A percentile compares a stretch with the other conserved stretches of the same genome.
Evolutionary conservation across 2,797 vertebrate genomes (phyloP).

Genomic region (Catostomus latipinnis): DNA sequence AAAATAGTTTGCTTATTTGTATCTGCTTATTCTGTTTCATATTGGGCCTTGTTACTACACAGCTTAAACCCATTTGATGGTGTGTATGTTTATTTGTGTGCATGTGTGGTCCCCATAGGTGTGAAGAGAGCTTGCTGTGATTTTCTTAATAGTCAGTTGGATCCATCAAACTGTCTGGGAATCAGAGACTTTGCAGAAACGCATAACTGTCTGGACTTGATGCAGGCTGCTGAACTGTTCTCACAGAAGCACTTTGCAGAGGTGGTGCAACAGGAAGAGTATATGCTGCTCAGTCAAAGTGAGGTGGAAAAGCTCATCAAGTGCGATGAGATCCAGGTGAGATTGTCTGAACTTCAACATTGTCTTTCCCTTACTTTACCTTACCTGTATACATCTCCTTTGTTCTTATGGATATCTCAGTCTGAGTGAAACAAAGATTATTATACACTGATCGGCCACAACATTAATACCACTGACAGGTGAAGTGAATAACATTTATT

Average conservation of each 20-base stretch:
- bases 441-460: neutral
- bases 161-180: constrained; percentile 96
- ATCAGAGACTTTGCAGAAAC: constrained; percentile 98
- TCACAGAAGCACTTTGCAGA: constrained; percentile 98
- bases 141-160: constrained; percentile 96
- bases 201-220: constrained; percentile 96
- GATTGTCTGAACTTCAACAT: neutral
- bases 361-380: neutral
- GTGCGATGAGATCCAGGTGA: constrained; percentile 98
- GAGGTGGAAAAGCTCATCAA: constrained; percentile 98
- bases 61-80: neutral
- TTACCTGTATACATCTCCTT: neutral
- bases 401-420: neutral
- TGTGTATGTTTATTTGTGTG: neutral
- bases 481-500: too few species aligned
- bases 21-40: too few species aligned
- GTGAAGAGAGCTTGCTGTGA: constrained; percentile 99
- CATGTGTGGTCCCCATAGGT: constrained; percentile 72
- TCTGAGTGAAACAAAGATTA: neutral
- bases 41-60: neutral
- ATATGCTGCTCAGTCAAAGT: constrained; percentile 93
- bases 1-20: neutral
- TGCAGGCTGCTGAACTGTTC: constrained; percentile 96
- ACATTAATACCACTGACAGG: too few species aligned
- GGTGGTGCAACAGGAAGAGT: constrained; percentile 98